Evolutionary conservation across 2,888 invertebrate genomes (phyloP).

Genomic region (Neoscelio sp.): DNA sequence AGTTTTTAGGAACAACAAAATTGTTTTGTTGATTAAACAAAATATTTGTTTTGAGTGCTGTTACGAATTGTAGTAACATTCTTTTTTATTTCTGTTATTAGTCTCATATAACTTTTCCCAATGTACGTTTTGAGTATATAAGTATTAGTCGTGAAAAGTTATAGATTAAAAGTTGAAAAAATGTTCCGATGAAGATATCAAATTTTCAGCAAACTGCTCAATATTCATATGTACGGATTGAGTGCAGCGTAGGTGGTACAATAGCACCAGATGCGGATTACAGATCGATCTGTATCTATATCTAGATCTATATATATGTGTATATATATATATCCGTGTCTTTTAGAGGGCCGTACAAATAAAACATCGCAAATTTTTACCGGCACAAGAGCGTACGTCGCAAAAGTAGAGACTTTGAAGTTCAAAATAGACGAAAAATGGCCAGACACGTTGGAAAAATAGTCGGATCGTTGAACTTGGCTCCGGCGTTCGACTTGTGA

Average conservation of each 20-base stretch:
- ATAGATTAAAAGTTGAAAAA: neutral
- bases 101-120: too few relatives aligned
- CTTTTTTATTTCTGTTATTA: too few relatives aligned
- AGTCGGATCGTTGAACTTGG: slow-evolving; percentile 74
- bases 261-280: slow-evolving; percentile 30
- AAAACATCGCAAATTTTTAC: slow-evolving; percentile 57
- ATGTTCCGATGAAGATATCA: neutral
- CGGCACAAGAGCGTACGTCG: slow-evolving; percentile 33
- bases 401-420: slow-evolving; percentile 53
- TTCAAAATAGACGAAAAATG: slow-evolving; percentile 68
- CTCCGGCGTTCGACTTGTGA: slow-evolving; percentile 28
- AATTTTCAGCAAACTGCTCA: slow-evolving; percentile 1
- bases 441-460: slow-evolving; percentile 66
- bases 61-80: too few relatives aligned
- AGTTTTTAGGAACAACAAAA: too few relatives aligned
- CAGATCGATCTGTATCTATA: slow-evolving; percentile 40
- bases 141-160: too few relatives aligned
- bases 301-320: too few relatives aligned
- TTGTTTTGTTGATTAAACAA: too few relatives aligned
- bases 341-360: slow-evolving; percentile 39
- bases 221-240: slow-evolving; percentile 19
- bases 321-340: slow-evolving; percentile 10
- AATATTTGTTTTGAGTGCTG: too few relatives aligned
- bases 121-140: neutral
- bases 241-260: slow-evolving; percentile 7